These are phyloP conservation scores for Arothron firmamentum DNA, from an alignment of 2,113 vertebrate genomes.

Conservation along the genomic window DNA sequence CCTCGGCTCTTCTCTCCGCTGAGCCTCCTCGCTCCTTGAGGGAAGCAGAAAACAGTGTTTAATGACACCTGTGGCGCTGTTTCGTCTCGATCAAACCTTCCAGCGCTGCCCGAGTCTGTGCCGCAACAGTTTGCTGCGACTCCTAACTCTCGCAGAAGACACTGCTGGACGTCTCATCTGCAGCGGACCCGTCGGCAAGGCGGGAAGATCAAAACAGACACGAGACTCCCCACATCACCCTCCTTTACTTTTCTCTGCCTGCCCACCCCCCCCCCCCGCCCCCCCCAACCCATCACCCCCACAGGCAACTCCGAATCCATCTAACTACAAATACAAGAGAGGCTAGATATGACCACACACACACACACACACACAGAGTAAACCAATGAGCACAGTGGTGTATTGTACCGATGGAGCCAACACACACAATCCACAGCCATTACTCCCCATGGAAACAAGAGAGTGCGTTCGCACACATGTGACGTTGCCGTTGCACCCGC, in stretches of 20 bases:
- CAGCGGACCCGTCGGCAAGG: too few relatives aligned
- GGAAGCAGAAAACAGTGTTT: too few relatives aligned
- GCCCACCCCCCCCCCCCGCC: slow-evolving; percentile 24
- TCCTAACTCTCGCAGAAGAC: too few relatives aligned
- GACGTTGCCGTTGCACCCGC: slow-evolving; percentile 63
- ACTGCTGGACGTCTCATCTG: too few relatives aligned
- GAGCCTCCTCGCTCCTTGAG: too few relatives aligned
- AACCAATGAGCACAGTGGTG: slow-evolving; percentile 69
- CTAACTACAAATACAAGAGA: slow-evolving; percentile 66
- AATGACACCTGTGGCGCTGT: too few relatives aligned
- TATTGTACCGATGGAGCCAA: slow-evolving; percentile 67
- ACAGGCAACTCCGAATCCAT: slow-evolving; percentile 33
- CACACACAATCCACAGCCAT: slow-evolving; percentile 69
- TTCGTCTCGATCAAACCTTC: too few relatives aligned
- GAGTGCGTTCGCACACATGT: slow-evolving; percentile 57
- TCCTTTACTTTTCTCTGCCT: slow-evolving; percentile 16
- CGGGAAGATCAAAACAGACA: too few relatives aligned
- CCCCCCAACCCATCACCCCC: too few relatives aligned
- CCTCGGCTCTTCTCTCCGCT: too few relatives aligned
- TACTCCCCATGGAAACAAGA: slow-evolving; percentile 73
- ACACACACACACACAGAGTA: slow-evolving; percentile 31
- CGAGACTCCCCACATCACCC: neutral
- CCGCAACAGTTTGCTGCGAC: too few relatives aligned
- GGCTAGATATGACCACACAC: slow-evolving; percentile 36
- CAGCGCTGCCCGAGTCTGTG: too few relatives aligned